Evolutionary conservation across 2,888 invertebrate genomes (phyloP), one percentile per base, ranked within the genome.

Genomic region (Ectemnius lituratus): DNA sequence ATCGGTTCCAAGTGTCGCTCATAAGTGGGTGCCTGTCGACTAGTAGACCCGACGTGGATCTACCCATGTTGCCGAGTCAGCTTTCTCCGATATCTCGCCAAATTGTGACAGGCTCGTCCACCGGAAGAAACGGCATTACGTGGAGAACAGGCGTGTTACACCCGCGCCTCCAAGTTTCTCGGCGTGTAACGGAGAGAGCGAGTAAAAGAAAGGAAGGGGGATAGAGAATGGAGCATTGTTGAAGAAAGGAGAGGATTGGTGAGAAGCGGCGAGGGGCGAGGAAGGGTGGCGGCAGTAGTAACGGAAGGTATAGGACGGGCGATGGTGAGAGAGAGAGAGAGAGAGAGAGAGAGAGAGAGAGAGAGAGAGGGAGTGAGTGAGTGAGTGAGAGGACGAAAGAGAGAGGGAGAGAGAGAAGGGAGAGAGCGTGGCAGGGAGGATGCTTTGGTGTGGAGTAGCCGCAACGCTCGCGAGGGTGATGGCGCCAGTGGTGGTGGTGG

Each of bases 21-120:
- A 52, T 16, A 52, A 37, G 37, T 37, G 37, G 37, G 37, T 37
- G 37, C 37, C 37, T 37, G 37, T 37, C 37, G 37, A 11, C 37
- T 37, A 37, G 37, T 37, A 14, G 23, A 23, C 23, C 23, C 23
- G 23, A 23, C 23, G 23, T 23, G 23, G 23, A 3, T 3, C n/a
- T 52, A 52, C 14, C 16, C 52, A 14, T 14, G n/a, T 14, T 52
- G n/a, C 16, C 52, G 52, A 52, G 45, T 28, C 66, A 72, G 76
- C 82, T 82, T 80, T 83, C 76, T 76, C 78, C 73, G 72, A 70
- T 76, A 69, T 37, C 73, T 62, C 37, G 70, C 66, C 70, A 75
- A 82, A 80, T 83, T 73, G 78, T 78, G 81, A 74, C 82, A 76
- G 78, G 63, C 66, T 49, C 71, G 70, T 80, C 78, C 72, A 70